Evolutionary conservation across 2,113 vertebrate species (phyloP), one percentile per base, ranked within the genome.

Genomic region (Eulemur rufifrons): DNA sequence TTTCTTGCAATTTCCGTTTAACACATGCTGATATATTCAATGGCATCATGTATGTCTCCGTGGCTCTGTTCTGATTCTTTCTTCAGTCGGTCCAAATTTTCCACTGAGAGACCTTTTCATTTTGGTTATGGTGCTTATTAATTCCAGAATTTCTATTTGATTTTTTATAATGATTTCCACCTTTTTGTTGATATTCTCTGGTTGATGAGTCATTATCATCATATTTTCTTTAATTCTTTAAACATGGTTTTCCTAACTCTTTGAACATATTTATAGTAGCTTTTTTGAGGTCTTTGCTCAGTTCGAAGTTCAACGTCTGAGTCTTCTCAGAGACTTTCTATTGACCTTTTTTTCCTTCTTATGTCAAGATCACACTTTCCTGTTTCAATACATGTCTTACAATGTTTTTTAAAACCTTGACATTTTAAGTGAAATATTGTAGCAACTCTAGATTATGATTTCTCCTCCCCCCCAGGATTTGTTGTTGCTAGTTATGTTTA

Each of bases 311-410:
- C 27, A 39, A 29, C 5, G 5, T 11, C 15, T 56, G 64, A 27
- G 27, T 34, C 17, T n/a, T 6, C 17, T 78, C 54, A 7, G 54
- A 15, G 52, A 4, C 2, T 23, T 52, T 69, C n/a, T n/a, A 1
- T 6, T 0, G 2, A 10, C 2, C 4, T 4, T 39, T 59, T 27
- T 52, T 2, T 15, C 12, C 13, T 27, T 2, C 17, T 29, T 14
- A 0, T 1, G 9, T 18, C 13, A 32, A 56, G 52, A 2, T 9
- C 6, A 42, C 15, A 2, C 0, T 34, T 32, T 39, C 20, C 54
- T 1, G 7, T 13, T 15, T 13, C 34, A 17, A 8, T 39, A 12
- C 3, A 0, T 25, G 39, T 42, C 74, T 12, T 3, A 14, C 39
- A 20, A 12, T 21, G 21, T 47, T 15, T 15, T 45, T 20, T 17